Conservation (phyloP, 2,888 invertebrate species). For the Dynastes tityus region DNA sequence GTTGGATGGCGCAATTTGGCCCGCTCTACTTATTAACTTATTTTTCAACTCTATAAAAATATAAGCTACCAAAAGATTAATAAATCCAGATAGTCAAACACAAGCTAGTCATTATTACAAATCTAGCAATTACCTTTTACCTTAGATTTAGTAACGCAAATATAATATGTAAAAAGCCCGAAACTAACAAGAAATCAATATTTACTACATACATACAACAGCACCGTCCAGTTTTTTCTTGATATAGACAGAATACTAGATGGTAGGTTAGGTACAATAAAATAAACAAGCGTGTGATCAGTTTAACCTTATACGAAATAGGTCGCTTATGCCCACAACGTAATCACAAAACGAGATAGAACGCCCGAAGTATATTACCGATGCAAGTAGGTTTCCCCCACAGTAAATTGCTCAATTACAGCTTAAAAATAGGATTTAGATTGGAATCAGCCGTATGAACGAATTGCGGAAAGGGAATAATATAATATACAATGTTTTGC, state of each 20-base stretch:
- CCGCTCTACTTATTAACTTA: no score
- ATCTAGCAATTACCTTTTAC: not conserved
- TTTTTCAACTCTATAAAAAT: no score
- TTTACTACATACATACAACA: not conserved
- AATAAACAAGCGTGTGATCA: constrained; percentile 28
- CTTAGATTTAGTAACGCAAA: not conserved
- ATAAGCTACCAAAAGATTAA: no score
- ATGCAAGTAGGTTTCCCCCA: constrained; percentile 17
- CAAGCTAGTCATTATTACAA: not conserved
- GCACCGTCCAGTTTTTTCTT: not conserved
- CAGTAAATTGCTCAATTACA: constrained; percentile 19
- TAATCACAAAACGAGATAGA: constrained; percentile 24
- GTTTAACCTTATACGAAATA: constrained; percentile 32
- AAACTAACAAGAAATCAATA: not conserved
- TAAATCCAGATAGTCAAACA: not conserved
- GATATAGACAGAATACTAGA: not conserved
- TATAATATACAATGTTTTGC: not conserved
- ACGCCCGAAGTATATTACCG: constrained; percentile 18
- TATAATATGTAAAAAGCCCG: not conserved
- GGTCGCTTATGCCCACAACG: constrained; percentile 26
- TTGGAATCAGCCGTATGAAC: constrained; percentile 6
- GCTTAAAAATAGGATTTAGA: constrained; percentile 10
- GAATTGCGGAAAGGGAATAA: constrained; percentile 3
- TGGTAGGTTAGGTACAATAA: constrained; percentile 1
- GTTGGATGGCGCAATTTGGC: no score